A percentile compares a stretch with the other conserved stretches of the same genome.
Evolutionary conservation across 2,888 invertebrate species (phyloP).

Genomic region (Nomada goodeniana): DNA sequence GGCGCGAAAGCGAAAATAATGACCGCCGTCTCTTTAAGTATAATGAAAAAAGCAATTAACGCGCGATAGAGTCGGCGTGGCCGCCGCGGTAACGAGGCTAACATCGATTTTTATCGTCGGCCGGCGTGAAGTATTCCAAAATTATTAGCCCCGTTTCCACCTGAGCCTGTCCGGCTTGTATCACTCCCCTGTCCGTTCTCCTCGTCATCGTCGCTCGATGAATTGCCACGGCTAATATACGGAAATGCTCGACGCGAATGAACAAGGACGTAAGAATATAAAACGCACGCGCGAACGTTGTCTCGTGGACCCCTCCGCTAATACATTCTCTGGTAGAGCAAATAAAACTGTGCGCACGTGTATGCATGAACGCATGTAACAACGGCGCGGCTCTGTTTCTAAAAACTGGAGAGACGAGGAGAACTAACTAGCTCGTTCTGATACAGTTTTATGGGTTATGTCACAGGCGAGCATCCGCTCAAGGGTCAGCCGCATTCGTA

Average conservation of each 20-base stretch:
- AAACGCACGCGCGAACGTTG: constrained; percentile 63
- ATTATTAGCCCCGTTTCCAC: constrained; percentile 35
- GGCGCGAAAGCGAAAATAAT: constrained; percentile 39
- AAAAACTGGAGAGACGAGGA: background rate
- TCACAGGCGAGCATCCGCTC: constrained; percentile 53
- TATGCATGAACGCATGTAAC: too few species aligned
- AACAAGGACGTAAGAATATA: constrained; percentile 73
- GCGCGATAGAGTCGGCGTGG: constrained; percentile 32
- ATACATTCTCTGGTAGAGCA: constrained; percentile 47
- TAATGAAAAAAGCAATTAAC: constrained; percentile 59
- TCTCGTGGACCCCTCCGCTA: constrained; percentile 64
- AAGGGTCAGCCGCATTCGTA: constrained; percentile 54
- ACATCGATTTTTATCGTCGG: constrained; percentile 54
- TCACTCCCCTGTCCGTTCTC: background rate
- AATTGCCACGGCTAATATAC: constrained; percentile 51
- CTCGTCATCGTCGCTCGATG: background rate
- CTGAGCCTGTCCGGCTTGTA: background rate
- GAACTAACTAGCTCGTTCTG: constrained; percentile 50
- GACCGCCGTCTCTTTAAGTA: constrained; percentile 51
- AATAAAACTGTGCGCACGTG: constrained; percentile 65
- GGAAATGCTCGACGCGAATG: constrained; percentile 57
- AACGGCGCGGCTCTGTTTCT: background rate
- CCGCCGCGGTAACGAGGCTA: constrained; percentile 32
- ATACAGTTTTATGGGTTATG: constrained; percentile 67
- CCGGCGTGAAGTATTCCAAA: constrained; percentile 49